phyloP scores from a whole-genome alignment of 2,113 vertebrate genomes.

The Brachypodius melanocephalos region DNA sequence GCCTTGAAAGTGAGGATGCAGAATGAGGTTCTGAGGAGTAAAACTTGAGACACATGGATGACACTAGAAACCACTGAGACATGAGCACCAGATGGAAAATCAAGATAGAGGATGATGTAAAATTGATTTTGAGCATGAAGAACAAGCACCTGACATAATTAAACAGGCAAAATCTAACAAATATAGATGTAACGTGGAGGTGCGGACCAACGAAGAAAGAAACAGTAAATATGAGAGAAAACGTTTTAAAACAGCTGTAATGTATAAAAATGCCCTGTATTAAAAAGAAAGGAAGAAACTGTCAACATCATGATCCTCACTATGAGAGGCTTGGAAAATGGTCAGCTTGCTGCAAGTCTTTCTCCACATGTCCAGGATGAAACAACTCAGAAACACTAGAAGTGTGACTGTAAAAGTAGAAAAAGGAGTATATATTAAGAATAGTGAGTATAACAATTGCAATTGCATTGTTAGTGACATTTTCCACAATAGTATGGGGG shows the following conservation, averaged over 20 bases:
- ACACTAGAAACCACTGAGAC: not conserved
- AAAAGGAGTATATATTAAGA: not conserved
- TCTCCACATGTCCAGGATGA: not conserved
- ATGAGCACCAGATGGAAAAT: not conserved
- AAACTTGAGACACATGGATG: not conserved
- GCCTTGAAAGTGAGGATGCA: not conserved
- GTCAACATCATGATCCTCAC: not conserved
- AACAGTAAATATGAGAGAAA: not conserved
- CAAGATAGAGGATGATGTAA: fast-evolving
- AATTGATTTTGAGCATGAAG: not conserved
- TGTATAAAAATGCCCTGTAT: not conserved
- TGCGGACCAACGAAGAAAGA: not conserved
- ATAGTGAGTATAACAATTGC: not conserved
- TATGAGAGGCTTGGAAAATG: not conserved
- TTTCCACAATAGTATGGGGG: not conserved
- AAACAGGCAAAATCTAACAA: not conserved
- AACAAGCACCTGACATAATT: not conserved
- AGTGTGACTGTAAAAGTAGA: not conserved
- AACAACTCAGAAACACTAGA: not conserved
- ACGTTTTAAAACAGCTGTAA: not conserved
- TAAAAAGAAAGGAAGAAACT: not conserved
- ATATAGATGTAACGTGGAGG: not conserved
- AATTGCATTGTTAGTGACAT: not conserved
- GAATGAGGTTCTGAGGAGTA: not conserved
- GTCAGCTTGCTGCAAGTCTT: not conserved